These are phyloP conservation scores for Archips xylosteana DNA, from an alignment of 2,888 invertebrate genomes.

Conservation along the genomic window DNA sequence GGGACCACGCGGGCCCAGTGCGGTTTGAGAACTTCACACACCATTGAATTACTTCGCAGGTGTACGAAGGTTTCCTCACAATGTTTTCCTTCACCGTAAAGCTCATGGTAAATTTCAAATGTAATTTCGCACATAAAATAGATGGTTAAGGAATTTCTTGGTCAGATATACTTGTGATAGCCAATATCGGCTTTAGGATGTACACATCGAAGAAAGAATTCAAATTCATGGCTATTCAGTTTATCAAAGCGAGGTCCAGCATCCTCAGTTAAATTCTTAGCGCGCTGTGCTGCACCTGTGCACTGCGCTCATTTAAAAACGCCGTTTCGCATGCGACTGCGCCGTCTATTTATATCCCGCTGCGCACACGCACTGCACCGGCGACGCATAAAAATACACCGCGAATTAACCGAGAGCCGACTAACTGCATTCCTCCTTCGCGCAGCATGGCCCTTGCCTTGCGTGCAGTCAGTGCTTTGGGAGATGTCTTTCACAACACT, in stretches of 20 bases:
- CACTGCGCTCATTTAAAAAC: constrained; percentile 31
- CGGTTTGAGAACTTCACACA: too few species aligned
- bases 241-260: neutral
- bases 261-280: neutral
- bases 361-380: constrained; percentile 28
- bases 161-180: neutral
- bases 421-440: constrained; percentile 34
- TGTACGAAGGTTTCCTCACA: too few species aligned
- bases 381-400: constrained; percentile 34
- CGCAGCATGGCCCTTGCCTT: neutral
- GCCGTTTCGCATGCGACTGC: constrained; percentile 29
- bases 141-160: neutral
- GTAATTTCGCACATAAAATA: too few species aligned
- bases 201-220: neutral
- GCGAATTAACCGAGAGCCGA: constrained; percentile 32
- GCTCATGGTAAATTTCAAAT: too few species aligned
- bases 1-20: too few species aligned
- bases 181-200: neutral
- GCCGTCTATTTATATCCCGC: constrained; percentile 33
- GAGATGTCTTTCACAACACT: neutral
- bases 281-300: constrained; percentile 7
- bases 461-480: neutral
- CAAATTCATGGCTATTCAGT: neutral
- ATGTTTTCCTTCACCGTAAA: too few species aligned
- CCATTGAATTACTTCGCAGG: too few species aligned